Percentiles rank a stretch among this genome's conserved stretches.
Evolutionary conservation across 2,797 vertebrate genomes (phyloP).

Genomic region (Amblyopsis hoosieri): DNA sequence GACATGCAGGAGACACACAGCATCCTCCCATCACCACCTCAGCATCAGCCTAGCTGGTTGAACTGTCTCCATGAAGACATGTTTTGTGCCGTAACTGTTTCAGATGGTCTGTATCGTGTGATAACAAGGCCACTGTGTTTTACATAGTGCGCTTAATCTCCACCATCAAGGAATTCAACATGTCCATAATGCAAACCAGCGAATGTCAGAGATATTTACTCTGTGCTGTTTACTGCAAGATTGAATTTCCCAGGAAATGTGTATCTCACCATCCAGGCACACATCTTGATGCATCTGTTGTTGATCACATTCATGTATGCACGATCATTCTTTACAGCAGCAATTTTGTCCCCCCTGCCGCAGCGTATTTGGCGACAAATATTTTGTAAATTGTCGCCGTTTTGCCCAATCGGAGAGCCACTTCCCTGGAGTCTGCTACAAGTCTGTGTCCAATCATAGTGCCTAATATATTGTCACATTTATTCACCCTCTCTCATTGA

Average conservation of each 20-base stretch:
- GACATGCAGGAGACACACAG: conserved; percentile 54
- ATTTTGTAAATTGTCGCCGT: conserved; percentile 9
- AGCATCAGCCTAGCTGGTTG: conserved; percentile 9
- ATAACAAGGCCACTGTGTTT: background rate
- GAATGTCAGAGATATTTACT: conserved; percentile 2
- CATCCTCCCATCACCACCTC: conserved; percentile 18
- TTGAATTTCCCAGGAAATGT: conserved; percentile 14
- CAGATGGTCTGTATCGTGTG: background rate
- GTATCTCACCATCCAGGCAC: background rate
- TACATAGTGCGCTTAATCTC: background rate
- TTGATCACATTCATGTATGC: background rate
- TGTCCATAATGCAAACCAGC: background rate
- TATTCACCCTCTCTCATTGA: conserved; percentile 31
- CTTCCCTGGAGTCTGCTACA: conserved; percentile 13
- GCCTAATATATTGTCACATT: conserved; percentile 28
- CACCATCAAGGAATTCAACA: background rate
- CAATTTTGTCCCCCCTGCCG: conserved; percentile 2
- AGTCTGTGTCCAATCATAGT: conserved; percentile 29
- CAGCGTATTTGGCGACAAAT: background rate
- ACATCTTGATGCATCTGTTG: conserved; percentile 2
- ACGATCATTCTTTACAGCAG: conserved; percentile 11
- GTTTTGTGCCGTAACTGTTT: conserved; percentile 11
- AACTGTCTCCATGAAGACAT: conserved; percentile 2
- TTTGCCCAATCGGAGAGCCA: conserved; percentile 6
- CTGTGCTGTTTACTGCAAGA: conserved; percentile 2